phyloP scores from a whole-genome alignment of 2,797 vertebrate species.

The Mormyrus hasselquistii region DNA sequence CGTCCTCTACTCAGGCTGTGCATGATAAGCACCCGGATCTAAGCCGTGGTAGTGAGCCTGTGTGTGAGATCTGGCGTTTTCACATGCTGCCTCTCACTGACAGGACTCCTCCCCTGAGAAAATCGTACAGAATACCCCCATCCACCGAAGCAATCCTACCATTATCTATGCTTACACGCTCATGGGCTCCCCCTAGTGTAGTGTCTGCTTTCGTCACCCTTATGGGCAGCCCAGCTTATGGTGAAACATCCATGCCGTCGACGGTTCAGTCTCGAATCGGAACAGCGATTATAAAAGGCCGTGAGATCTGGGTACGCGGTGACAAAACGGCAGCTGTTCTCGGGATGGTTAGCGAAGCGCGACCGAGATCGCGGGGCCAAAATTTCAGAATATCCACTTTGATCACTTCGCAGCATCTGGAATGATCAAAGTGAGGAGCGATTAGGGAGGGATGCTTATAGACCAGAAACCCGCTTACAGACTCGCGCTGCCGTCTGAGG shows the following conservation, averaged over 20 bases:
- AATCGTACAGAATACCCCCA: background rate
- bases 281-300: background rate
- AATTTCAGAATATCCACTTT: conserved; percentile 6
- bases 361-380: background rate
- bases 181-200: background rate
- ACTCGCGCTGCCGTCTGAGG: background rate
- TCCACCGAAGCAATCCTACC: background rate
- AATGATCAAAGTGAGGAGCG: background rate
- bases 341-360: background rate
- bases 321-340: background rate
- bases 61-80: conserved; percentile 15
- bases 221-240: background rate
- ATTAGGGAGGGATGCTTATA: background rate
- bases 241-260: conserved; percentile 9
- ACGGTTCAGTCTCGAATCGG: background rate
- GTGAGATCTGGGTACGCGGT: background rate
- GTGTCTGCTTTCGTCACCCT: background rate
- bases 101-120: background rate
- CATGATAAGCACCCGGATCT: conserved; percentile 20
- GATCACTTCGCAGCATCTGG: background rate
- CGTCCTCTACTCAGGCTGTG: conserved; percentile 30
- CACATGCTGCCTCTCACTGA: conserved; percentile 15
- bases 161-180: background rate
- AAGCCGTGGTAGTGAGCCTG: conserved; percentile 25
- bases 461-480: background rate